These are phyloP conservation scores for Antitype chi DNA, from an alignment of 2,888 invertebrate species.

Conservation along the genomic window DNA sequence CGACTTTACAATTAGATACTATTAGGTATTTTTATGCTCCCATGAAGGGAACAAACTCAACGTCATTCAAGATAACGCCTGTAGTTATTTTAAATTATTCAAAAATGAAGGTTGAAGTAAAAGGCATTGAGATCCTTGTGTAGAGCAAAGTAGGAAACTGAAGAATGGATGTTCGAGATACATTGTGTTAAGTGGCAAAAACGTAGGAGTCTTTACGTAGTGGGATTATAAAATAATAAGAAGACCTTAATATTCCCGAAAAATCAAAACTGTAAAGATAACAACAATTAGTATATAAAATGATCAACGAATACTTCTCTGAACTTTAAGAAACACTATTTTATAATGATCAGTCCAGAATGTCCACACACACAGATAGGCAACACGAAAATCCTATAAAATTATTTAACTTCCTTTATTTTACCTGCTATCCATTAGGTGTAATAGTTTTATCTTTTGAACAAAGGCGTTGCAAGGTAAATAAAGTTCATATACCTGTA, in stretches of 20 bases:
- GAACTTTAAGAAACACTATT: neutral
- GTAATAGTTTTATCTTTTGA: neutral
- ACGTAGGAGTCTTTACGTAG: neutral
- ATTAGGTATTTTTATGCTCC: conserved; percentile 11
- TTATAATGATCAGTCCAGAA: too few species aligned
- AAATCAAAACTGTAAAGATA: neutral
- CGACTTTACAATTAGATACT: conserved; percentile 13
- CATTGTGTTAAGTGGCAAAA: neutral
- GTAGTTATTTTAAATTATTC: neutral
- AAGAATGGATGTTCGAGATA: conserved; percentile 1
- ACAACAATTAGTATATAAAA: too few species aligned
- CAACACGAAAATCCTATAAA: neutral
- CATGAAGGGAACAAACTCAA: conserved; percentile 26
- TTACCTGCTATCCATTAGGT: neutral
- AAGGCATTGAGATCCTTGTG: neutral
- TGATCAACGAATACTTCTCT: neutral
- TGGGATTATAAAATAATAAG: neutral
- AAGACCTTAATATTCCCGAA: neutral
- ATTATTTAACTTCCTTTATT: neutral
- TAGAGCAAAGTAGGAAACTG: neutral
- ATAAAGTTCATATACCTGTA: neutral
- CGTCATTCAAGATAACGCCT: conserved; percentile 19
- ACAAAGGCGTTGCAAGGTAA: neutral
- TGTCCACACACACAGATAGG: too few species aligned
- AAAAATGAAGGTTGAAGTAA: neutral